Evolutionary conservation across 2,888 invertebrate genomes (phyloP).

Genomic region (Spodoptera littoralis): DNA sequence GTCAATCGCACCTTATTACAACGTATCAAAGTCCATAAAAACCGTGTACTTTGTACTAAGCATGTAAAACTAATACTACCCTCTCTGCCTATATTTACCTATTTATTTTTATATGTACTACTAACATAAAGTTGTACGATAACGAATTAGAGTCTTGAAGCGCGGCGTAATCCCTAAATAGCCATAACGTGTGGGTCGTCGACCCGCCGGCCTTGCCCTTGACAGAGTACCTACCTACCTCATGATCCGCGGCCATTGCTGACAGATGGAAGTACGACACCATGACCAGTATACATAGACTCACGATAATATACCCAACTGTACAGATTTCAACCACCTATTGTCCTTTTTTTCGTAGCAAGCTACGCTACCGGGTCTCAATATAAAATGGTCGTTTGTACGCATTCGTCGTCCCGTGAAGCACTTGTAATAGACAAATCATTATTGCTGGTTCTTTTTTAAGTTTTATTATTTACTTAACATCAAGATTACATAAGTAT

Average conservation of each 20-base stretch:
- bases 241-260: conserved; percentile 34
- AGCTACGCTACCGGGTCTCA: conserved; percentile 13
- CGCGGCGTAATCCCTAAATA: conserved; percentile 73
- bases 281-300: conserved; percentile 22
- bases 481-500: not conserved
- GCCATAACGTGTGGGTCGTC: conserved; percentile 62
- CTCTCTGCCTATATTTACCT: not conserved
- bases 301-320: conserved; percentile 1
- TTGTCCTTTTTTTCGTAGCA: conserved; percentile 1
- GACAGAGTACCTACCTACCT: conserved; percentile 48
- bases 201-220: conserved; percentile 85
- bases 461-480: conserved; percentile 16
- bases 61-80: no score
- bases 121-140: conserved; percentile 17
- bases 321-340: conserved; percentile 7
- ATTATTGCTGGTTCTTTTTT: conserved; percentile 17
- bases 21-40: no score
- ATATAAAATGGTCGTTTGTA: conserved; percentile 25
- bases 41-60: no score
- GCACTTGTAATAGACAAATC: conserved; percentile 26
- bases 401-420: conserved; percentile 26
- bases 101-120: conserved; percentile 20
- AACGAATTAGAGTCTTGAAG: conserved; percentile 37
- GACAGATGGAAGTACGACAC: conserved; percentile 29
- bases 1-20: no score